Base-by-base conservation (phyloP, 2,113 vertebrate species). In the Anguilla japonica region DNA sequence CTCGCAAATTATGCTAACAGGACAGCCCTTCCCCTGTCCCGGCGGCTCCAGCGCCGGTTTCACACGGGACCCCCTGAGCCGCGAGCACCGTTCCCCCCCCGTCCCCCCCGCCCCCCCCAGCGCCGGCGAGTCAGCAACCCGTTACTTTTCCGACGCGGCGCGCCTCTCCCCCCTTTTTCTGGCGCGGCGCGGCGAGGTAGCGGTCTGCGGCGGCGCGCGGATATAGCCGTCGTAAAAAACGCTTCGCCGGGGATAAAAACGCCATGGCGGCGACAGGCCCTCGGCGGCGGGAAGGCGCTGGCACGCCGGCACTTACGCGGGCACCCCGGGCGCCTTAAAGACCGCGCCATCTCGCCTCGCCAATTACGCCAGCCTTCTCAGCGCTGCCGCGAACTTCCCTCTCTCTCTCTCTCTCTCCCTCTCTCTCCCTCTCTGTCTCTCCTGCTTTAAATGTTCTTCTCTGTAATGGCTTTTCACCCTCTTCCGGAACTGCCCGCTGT, bases 171-270 rank as follows among this genome's bases (percentile, higher is more conserved):
- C 63, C 63, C 63, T 6, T 71, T 71, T 71, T 34, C 34, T 1
- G 34, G 34, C n/a, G n/a, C 50, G 39, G n/a, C n/a, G n/a, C 15
- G 4, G 50, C 29, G 13, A 11, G n/a, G 14, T 50, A 39, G 11
- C 53, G 18, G 53, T n/a, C 79, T 7, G 41, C 40, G 79, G 79
- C 39, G 14, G 79, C 20, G 79, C 80, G 34, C 20, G 53, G 18
- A 39, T 16, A 18, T 56, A 63, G 41, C 41, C 40, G 53, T 22
- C 53, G 39, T 83, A 83, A 83, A 63, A 83, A 83, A 63, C 82
- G 82, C 56, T 20, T 63, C 5, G 53, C 40, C 7, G 50, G 82
- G 11, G 82, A 83, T n/a, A 29, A 41, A 40, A 56, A 34, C 1
- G 34, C 34, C 53, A 34, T 83, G 56, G 20, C 82, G 60, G 34